phyloP scores from a whole-genome alignment of 1,140 invertebrate genomes.

The Lineus longissimus region DNA sequence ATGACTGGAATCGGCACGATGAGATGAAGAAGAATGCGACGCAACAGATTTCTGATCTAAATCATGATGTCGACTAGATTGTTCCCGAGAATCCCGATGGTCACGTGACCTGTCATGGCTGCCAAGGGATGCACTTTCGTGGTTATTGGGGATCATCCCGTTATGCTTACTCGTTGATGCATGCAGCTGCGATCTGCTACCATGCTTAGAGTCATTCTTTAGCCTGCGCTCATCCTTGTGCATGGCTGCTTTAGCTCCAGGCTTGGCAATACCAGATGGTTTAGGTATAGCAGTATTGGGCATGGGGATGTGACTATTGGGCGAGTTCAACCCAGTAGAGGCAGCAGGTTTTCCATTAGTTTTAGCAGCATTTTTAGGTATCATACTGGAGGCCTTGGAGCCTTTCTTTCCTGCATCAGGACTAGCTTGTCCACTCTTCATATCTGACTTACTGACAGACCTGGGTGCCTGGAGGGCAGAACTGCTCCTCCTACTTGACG shows the following conservation, averaged over 20 bases:
- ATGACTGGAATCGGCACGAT: no score
- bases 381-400: background rate
- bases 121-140: no score
- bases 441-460: background rate
- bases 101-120: no score
- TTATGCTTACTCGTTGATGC: no score
- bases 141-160: no score
- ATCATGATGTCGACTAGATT: no score
- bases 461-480: background rate
- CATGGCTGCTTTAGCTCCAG: background rate
- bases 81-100: no score
- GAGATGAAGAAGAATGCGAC: no score
- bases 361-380: background rate
- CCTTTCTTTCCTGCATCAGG: background rate
- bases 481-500: background rate
- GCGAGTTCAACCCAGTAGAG: slow-evolving; percentile 1
- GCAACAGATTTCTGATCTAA: no score
- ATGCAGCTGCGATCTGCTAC: no score
- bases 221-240: no score
- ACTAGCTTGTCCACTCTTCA: slow-evolving; percentile 5
- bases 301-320: background rate
- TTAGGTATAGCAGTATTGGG: background rate
- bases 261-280: background rate
- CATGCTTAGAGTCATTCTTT: no score
- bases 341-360: background rate